Percentiles rank a stretch among this genome's conserved stretches.
Conservation (phyloP, 2,888 invertebrate genomes). For the Argyra leucocephala region DNA sequence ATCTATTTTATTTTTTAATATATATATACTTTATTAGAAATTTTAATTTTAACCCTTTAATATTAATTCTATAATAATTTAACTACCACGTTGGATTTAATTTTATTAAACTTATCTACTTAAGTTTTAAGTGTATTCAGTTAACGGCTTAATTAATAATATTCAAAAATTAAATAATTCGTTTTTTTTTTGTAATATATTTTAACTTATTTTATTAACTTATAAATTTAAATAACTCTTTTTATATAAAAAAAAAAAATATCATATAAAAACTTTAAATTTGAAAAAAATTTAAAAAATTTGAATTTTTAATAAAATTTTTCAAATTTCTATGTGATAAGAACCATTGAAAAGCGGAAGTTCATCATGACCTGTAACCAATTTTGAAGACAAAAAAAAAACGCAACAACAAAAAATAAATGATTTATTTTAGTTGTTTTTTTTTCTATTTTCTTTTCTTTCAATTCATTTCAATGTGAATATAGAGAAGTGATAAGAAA, state of each 20-base stretch:
- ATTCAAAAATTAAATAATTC: too few relatives aligned
- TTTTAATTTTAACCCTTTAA: too few relatives aligned
- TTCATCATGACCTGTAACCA: constrained; percentile 6
- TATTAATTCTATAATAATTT: too few relatives aligned
- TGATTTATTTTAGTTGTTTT: background rate
- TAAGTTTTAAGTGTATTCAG: too few relatives aligned
- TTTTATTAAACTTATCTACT: too few relatives aligned
- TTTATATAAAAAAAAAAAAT: background rate
- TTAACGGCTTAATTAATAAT: too few relatives aligned
- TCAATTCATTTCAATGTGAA: background rate
- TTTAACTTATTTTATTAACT: too few relatives aligned
- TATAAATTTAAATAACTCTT: background rate
- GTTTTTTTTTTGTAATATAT: too few relatives aligned
- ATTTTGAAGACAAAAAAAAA: background rate
- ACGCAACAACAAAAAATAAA: background rate
- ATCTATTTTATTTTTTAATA: too few relatives aligned
- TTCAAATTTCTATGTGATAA: constrained; percentile 1
- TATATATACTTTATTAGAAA: too few relatives aligned
- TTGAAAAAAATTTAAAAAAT: too few relatives aligned
- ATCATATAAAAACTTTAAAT: background rate
- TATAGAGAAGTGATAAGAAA: background rate
- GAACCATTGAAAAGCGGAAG: constrained; percentile 3
- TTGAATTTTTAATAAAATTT: background rate
- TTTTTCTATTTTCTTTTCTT: background rate
- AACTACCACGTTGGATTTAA: too few relatives aligned